A percentile compares a stretch with the other conserved stretches of the same genome.
phyloP scores from a whole-genome alignment of 2,888 invertebrate genomes.

The Liposcelis brunnea region DNA sequence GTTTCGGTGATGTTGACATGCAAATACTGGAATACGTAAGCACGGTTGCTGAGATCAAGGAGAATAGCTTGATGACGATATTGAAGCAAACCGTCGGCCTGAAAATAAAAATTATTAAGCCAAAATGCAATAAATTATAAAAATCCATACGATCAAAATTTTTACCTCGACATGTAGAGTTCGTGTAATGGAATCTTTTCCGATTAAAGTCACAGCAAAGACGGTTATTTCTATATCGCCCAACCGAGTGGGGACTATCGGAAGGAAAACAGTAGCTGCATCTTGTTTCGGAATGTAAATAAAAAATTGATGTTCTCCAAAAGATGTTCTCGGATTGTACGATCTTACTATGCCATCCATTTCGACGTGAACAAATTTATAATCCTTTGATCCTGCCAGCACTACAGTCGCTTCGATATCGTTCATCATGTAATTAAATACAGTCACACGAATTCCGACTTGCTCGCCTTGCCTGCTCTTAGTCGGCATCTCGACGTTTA shows the following conservation, averaged over 20 bases:
- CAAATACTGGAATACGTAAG: slow-evolving; percentile 85
- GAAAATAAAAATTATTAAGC: slow-evolving; percentile 18
- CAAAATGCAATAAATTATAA: slow-evolving; percentile 9
- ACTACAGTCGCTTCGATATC: slow-evolving; percentile 75
- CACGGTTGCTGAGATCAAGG: slow-evolving; percentile 79
- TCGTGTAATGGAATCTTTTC: slow-evolving; percentile 48
- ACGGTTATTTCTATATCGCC: slow-evolving; percentile 60
- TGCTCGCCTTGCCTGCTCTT: slow-evolving; percentile 80
- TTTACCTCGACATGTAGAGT: slow-evolving; percentile 49
- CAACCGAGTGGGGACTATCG: slow-evolving; percentile 66
- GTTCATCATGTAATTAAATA: slow-evolving; percentile 84
- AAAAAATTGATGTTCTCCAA: slow-evolving; percentile 90
- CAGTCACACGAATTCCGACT: slow-evolving; percentile 76
- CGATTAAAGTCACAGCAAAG: slow-evolving; percentile 57
- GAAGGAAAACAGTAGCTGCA: slow-evolving; percentile 69
- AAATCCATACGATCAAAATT: no score
- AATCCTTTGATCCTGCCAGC: slow-evolving; percentile 65
- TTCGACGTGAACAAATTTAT: slow-evolving; percentile 84
- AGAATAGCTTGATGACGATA: slow-evolving; percentile 82
- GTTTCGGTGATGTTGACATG: slow-evolving; percentile 90
- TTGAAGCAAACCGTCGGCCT: slow-evolving; percentile 82
- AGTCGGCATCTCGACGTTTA: slow-evolving; percentile 82
- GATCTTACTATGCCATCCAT: slow-evolving; percentile 37
- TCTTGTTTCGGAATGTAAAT: slow-evolving; percentile 67
- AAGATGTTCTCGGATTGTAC: slow-evolving; percentile 78